Percentiles rank a stretch among this genome's conserved stretches.
Evolutionary conservation across 2,113 vertebrate species (phyloP).

Genomic region (Gambusia holbrooki): DNA sequence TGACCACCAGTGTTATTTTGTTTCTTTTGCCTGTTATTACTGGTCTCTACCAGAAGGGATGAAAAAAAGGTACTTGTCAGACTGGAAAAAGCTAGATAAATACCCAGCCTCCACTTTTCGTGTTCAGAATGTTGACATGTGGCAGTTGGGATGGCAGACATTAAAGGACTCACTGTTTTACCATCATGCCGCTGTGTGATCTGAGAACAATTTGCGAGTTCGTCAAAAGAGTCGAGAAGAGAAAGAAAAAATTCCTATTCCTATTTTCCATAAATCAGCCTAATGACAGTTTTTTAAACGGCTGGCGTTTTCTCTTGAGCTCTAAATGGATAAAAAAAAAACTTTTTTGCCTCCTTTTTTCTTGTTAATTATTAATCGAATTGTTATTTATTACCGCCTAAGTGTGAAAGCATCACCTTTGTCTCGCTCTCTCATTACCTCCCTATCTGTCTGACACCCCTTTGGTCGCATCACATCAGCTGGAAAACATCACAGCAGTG

Average conservation of each 20-base stretch:
- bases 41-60: conserved; percentile 9
- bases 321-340: conserved; percentile 30
- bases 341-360: conserved; percentile 41
- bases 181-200: conserved; percentile 53
- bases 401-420: conserved; percentile 59
- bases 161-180: conserved; percentile 71
- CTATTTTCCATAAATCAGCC: conserved; percentile 62
- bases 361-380: conserved; percentile 65
- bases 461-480: conserved; percentile 40
- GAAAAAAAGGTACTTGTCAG: conserved; percentile 35
- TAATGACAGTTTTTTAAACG: conserved; percentile 57
- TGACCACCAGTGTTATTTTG: conserved; percentile 23
- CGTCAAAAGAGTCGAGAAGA: conserved; percentile 14
- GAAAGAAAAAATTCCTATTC: conserved; percentile 13
- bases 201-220: conserved; percentile 71
- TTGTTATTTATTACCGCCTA: conserved; percentile 65
- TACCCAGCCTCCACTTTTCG: conserved; percentile 59
- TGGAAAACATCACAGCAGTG: conserved; percentile 45
- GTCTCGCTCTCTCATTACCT: conserved; percentile 51
- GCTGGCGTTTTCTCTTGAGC: conserved; percentile 5
- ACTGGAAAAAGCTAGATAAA: conserved; percentile 62
- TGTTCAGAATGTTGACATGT: conserved; percentile 56
- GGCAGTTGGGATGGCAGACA: conserved; percentile 34
- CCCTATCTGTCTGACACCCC: conserved; percentile 62
- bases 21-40: conserved; percentile 30